Conservation (phyloP, 2,888 invertebrate species). For the Agapetus fuscipes region DNA sequence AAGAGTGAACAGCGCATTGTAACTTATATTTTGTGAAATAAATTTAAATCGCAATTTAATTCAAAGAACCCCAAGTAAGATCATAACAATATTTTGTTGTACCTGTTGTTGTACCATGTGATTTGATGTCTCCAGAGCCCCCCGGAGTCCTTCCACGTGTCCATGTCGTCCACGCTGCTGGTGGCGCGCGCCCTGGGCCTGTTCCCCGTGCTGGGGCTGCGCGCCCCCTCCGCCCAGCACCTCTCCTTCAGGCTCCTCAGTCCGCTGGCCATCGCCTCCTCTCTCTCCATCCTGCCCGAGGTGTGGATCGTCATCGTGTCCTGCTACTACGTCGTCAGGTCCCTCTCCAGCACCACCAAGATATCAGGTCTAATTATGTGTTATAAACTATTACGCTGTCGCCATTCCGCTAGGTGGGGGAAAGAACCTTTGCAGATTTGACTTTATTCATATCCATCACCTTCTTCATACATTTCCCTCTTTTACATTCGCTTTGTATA, state of each 20-base stretch:
- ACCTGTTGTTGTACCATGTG: too few relatives aligned
- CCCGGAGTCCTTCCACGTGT: constrained; percentile 12
- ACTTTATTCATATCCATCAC: too few relatives aligned
- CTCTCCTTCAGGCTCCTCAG: constrained; percentile 3
- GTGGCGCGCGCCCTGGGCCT: constrained; percentile 13
- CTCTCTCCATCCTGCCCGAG: constrained; percentile 10
- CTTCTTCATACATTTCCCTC: too few relatives aligned
- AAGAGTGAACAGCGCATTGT: too few relatives aligned
- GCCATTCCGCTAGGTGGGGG: too few relatives aligned
- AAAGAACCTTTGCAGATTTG: too few relatives aligned
- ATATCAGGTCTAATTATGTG: constrained; percentile 8
- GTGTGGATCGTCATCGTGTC: constrained; percentile 12
- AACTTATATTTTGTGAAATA: too few relatives aligned
- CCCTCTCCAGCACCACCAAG: constrained; percentile 4
- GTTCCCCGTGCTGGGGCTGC: constrained; percentile 14
- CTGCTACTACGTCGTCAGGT: constrained; percentile 2
- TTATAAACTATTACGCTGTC: too few relatives aligned
- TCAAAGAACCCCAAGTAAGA: too few relatives aligned
- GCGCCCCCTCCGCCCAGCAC: background rate
- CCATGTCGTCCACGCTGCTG: constrained; percentile 10
- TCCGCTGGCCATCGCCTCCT: constrained; percentile 10
- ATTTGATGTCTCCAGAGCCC: background rate
- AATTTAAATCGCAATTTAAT: too few relatives aligned
- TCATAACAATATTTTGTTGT: too few relatives aligned
- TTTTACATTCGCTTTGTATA: too few relatives aligned